Evolutionary conservation across 2,113 vertebrate genomes (phyloP).

Genomic region (Ceyx cyanopectus): DNA sequence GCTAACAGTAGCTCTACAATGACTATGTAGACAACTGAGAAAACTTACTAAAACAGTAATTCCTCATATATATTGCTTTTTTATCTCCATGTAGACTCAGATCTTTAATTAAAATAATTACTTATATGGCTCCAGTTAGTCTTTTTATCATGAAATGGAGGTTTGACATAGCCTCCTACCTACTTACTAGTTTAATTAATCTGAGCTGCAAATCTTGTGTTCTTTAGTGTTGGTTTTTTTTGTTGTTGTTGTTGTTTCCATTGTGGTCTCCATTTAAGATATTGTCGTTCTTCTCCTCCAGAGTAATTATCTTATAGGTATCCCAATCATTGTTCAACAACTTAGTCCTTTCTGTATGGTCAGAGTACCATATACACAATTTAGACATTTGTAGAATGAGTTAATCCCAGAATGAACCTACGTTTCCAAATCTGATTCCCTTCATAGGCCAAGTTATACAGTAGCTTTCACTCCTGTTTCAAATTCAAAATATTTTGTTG

Average conservation of each 20-base stretch:
- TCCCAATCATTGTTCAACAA: not conserved
- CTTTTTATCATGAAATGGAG: not conserved
- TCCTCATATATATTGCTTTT: constrained; percentile 11
- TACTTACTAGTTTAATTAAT: not conserved
- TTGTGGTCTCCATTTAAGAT: not conserved
- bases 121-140: not conserved
- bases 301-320: not conserved
- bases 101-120: not conserved
- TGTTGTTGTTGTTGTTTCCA: not conserved
- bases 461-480: not conserved
- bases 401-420: not conserved
- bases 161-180: not conserved
- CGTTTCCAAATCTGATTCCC: not conserved
- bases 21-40: constrained; percentile 24
- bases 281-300: not conserved
- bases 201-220: not conserved
- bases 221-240: not conserved
- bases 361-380: not conserved
- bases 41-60: constrained; percentile 56
- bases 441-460: not conserved
- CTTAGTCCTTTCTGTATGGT: not conserved
- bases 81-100: not conserved
- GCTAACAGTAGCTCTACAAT: not conserved
- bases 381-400: not conserved
- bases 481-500: not conserved